Percentiles rank a stretch among this genome's conserved stretches.
phyloP scores from a whole-genome alignment of 1,140 invertebrate species.

The Whitmania pigra region DNA sequence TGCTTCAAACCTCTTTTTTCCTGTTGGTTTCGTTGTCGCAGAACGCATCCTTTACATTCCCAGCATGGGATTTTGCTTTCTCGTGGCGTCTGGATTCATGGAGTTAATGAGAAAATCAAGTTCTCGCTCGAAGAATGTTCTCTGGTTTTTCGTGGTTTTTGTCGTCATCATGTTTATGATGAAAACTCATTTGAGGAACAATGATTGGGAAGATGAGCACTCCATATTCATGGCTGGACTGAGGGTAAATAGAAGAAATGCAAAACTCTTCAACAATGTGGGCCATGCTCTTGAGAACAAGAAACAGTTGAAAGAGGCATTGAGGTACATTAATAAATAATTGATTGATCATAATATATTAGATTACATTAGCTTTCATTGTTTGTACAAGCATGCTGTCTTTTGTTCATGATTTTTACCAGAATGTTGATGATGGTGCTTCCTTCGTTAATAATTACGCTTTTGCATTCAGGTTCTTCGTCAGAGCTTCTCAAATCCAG shows the following conservation, averaged over 20 bases:
- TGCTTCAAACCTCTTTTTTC: slow-evolving; percentile 90
- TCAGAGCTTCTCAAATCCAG: slow-evolving; percentile 49
- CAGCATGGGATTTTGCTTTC: slow-evolving; percentile 89
- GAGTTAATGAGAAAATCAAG: slow-evolving; percentile 23
- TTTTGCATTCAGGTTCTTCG: not conserved
- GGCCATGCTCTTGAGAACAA: slow-evolving; percentile 83
- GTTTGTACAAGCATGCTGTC: no score
- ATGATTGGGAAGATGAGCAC: slow-evolving; percentile 52
- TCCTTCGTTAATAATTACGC: no score
- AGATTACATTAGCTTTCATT: not conserved
- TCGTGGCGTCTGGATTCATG: slow-evolving; percentile 54
- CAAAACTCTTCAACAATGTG: slow-evolving; percentile 91
- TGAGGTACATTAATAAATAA: slow-evolving; percentile 55
- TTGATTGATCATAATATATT: not conserved
- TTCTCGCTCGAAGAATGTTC: not conserved
- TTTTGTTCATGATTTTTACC: no score
- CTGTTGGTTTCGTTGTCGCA: slow-evolving; percentile 91
- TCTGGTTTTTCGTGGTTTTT: not conserved
- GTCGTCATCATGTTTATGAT: slow-evolving; percentile 9
- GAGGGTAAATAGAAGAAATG: slow-evolving; percentile 77
- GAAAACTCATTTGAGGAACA: slow-evolving; percentile 17
- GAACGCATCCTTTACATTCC: slow-evolving; percentile 90
- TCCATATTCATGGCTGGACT: slow-evolving; percentile 74
- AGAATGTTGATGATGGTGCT: no score
- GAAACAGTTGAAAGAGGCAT: slow-evolving; percentile 65